A percentile compares a stretch with the other conserved stretches of the same genome.
Evolutionary conservation across 2,888 invertebrate genomes (phyloP).

Genomic region (Meliscaeva auricollis): DNA sequence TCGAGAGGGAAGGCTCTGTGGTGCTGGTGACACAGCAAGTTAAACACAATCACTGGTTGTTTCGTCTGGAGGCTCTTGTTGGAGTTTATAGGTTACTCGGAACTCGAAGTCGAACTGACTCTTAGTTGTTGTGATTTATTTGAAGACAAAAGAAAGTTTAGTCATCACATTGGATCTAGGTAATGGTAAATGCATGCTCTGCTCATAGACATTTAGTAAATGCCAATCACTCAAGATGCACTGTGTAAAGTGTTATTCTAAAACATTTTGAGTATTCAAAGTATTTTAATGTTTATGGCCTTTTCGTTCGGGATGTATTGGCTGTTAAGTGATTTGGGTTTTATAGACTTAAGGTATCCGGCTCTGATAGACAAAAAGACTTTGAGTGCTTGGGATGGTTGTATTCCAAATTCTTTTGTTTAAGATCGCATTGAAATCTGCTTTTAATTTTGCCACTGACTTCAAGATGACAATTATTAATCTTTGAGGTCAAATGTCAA

Average conservation of each 20-base stretch:
- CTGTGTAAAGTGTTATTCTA: no score
- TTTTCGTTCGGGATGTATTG: conserved; percentile 4
- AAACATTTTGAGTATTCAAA: neutral
- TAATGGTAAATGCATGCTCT: neutral
- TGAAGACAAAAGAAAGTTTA: neutral
- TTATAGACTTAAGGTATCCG: neutral
- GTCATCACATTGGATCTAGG: neutral
- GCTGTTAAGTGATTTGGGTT: neutral
- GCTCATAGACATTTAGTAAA: neutral
- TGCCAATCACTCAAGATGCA: neutral
- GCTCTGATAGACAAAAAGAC: neutral
- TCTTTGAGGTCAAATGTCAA: neutral
- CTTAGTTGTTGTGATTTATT: neutral
- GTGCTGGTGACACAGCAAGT: conserved; percentile 17
- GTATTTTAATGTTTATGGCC: neutral
- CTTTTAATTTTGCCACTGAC: neutral
- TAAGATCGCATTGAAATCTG: no score
- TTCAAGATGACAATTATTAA: neutral
- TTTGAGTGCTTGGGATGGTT: no score
- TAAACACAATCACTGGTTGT: neutral
- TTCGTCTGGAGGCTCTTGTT: neutral
- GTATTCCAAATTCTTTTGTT: no score
- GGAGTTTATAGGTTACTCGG: neutral
- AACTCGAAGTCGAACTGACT: neutral
- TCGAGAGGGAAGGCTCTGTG: neutral